Evolutionary conservation across 2,888 invertebrate genomes (phyloP), one percentile per base, ranked within the genome.

Genomic region (Pristionchus arcanus): DNA sequence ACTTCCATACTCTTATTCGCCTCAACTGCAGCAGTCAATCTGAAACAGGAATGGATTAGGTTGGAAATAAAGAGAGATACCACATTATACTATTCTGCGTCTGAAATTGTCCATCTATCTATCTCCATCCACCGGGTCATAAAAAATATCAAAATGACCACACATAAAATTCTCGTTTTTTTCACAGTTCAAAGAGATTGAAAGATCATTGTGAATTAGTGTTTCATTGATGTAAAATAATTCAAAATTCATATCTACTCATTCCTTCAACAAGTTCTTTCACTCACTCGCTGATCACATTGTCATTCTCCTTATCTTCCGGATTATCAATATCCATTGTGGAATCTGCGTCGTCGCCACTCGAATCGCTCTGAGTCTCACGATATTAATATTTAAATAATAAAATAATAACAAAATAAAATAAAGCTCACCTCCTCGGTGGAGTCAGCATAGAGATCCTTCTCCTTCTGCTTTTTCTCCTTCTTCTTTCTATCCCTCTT

Each of bases 381-480:
- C 1, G 0, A 3, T 28, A 31, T 87, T 13, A 68, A 4, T 31
- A 37, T 25, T 37, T 74, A 4, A 37, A 37, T 11, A 81, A n/a
- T 49, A 2, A 49, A n/a, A 28, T 81, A 77, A 2, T 34, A 81
- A 49, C 13, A 25, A 81, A 15, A n/a, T n/a, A n/a, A n/a, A 2
- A 15, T 15, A 49, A 55, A 1, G 21, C 16, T 84, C 16, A 88
- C 87, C 53, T 88, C 87, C 15, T 88, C 87, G 31, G 87, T 74
- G 37, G 87, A 88, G 11, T 88, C 74, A 74, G 74, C 74, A 88
- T 88, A 88, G 13, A 71, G 87, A 74, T 71, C 74, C 53, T 37
- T 88, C 74, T 88, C 74, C 74, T 71, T 88, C 42, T 88, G 34
- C 55, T 55, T 88, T 55, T 37, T 53, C 55, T 74, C 71, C 87